Percentiles rank a stretch among this genome's conserved stretches.
Conservation (phyloP, 2,888 invertebrate genomes). For the Macrophya annulata region DNA sequence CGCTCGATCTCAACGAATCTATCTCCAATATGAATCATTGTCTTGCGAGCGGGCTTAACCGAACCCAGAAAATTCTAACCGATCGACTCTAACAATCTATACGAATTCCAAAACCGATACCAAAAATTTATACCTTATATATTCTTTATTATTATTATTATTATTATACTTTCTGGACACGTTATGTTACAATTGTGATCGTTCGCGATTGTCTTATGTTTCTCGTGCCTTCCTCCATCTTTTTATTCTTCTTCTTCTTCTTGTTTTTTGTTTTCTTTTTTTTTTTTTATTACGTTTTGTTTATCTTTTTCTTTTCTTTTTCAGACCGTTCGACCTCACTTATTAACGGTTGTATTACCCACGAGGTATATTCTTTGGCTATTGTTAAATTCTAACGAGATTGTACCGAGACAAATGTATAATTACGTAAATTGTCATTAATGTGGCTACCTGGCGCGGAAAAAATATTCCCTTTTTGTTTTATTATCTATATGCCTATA, state of each 20-base stretch:
- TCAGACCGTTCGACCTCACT: conserved; percentile 32
- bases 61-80: conserved; percentile 46
- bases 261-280: conserved; percentile 53
- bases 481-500: neutral
- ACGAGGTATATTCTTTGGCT: neutral
- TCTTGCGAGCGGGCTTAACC: conserved; percentile 45
- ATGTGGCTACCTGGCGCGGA: conserved; percentile 3
- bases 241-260: conserved; percentile 16
- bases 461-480: conserved; percentile 18
- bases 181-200: neutral
- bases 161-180: neutral
- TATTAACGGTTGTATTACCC: conserved; percentile 44
- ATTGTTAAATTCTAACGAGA: conserved; percentile 47
- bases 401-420: conserved; percentile 49
- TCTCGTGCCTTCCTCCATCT: conserved; percentile 55
- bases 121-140: neutral
- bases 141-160: neutral
- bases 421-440: conserved; percentile 48
- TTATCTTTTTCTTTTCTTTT: conserved; percentile 18
- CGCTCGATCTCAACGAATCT: conserved; percentile 48
- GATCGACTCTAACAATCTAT: neutral
- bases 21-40: conserved; percentile 55
- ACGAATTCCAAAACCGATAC: neutral
- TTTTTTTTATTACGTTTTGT: neutral
- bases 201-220: conserved; percentile 9